Percentiles rank a stretch among this genome's conserved stretches.
These are phyloP conservation scores for Caenorhabditis angaria DNA, from an alignment of 2,888 invertebrate species.

Conservation along the genomic window DNA sequence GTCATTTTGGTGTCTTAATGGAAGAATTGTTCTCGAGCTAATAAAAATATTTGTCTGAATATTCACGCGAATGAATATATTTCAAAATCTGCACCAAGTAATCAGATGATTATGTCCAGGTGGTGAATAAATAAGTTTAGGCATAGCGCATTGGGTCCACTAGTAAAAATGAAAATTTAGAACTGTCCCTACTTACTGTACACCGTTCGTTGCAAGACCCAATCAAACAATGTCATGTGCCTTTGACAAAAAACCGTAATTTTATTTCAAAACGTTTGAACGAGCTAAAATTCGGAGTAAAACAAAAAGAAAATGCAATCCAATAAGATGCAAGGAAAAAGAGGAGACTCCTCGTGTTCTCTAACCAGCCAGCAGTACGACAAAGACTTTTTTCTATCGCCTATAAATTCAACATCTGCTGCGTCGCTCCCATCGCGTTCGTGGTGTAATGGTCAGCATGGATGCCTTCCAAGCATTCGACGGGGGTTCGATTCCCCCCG, in stretches of 20 bases:
- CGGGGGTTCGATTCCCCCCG: conserved; percentile 56
- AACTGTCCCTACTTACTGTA: too few relatives aligned
- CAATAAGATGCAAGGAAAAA: not conserved
- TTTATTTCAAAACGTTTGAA: not conserved
- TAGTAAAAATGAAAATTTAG: too few relatives aligned
- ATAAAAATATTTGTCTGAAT: too few relatives aligned
- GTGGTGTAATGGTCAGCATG: conserved; percentile 48
- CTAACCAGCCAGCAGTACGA: not conserved
- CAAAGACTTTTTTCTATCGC: not conserved
- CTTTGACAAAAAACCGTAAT: not conserved
- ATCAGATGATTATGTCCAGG: too few relatives aligned
- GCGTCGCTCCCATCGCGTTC: conserved; percentile 13
- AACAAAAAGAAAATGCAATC: conserved; percentile 1
- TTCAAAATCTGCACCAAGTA: too few relatives aligned
- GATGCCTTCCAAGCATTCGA: conserved; percentile 56
- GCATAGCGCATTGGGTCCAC: too few relatives aligned
- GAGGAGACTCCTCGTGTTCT: not conserved
- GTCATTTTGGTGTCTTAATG: too few relatives aligned
- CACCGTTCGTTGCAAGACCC: too few relatives aligned
- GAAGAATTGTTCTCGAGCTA: too few relatives aligned
- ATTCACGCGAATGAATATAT: too few relatives aligned
- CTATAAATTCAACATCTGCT: not conserved
- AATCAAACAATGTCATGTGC: too few relatives aligned
- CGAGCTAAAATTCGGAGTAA: not conserved
- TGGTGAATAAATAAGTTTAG: too few relatives aligned